Percentiles rank a stretch among this genome's conserved stretches.
These are phyloP conservation scores for Chaetodon auriga DNA, from an alignment of 2,113 vertebrate genomes.

Conservation along the genomic window DNA sequence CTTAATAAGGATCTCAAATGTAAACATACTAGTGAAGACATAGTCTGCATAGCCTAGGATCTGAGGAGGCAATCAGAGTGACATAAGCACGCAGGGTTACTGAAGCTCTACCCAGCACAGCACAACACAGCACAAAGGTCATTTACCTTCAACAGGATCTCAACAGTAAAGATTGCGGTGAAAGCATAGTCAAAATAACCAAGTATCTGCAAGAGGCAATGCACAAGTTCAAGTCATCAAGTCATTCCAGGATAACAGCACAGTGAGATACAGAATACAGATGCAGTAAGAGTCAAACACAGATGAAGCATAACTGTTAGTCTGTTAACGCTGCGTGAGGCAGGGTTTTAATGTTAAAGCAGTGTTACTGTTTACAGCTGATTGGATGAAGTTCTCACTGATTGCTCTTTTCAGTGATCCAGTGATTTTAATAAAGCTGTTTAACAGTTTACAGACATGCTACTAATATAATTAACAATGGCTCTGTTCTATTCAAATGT, in stretches of 20 bases:
- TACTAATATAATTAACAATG: no score
- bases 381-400: no score
- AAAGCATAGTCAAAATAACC: conserved; percentile 99
- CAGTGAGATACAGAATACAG: neutral
- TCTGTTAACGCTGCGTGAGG: conserved; percentile 7
- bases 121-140: conserved; percentile 72
- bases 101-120: conserved; percentile 75
- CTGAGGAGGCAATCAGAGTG: conserved; percentile 92
- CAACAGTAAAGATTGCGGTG: conserved; percentile 99
- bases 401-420: no score
- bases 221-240: conserved; percentile 75
- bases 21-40: conserved; percentile 98
- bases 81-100: conserved; percentile 79
- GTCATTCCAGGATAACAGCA: conserved; percentile 56
- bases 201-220: conserved; percentile 97
- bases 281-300: conserved; percentile 23
- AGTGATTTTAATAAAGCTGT: no score
- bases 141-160: conserved; percentile 99
- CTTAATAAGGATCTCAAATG: conserved; percentile 97
- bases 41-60: conserved; percentile 97
- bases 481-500: neutral
- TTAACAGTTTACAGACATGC: no score
- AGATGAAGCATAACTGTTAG: neutral
- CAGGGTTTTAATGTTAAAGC: neutral
- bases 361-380: no score